Evolutionary conservation across 2,113 vertebrate genomes (phyloP).

Genomic region (Amblyornis subalaris): DNA sequence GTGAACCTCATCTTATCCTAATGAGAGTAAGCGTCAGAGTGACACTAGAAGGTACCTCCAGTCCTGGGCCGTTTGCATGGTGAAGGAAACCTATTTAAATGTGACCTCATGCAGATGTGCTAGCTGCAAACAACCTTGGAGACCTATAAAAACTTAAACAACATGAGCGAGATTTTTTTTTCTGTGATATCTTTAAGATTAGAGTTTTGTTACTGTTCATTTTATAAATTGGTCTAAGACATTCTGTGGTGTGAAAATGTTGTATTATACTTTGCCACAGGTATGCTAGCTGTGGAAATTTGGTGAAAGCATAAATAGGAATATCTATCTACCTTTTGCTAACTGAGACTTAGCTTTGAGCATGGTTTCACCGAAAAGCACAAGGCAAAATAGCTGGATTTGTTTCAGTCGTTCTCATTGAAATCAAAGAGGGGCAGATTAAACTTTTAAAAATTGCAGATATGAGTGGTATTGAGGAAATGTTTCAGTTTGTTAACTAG

Average conservation of each 20-base stretch:
- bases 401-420: neutral
- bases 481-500: neutral
- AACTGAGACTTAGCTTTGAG: neutral
- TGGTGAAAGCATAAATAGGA: neutral
- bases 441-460: neutral
- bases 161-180: neutral
- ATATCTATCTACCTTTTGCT: neutral
- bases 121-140: neutral
- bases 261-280: neutral
- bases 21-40: neutral
- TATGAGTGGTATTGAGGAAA: neutral
- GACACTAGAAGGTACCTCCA: neutral
- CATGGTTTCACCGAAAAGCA: neutral
- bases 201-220: neutral
- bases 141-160: neutral
- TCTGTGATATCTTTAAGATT: neutral
- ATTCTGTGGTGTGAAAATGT: neutral
- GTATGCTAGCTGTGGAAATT: neutral
- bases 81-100: neutral
- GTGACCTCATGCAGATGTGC: neutral
- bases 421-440: neutral
- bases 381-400: neutral
- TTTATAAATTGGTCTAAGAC: neutral
- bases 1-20: neutral
- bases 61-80: fast-evolving